Base-by-base conservation (phyloP, 2,888 invertebrate genomes). In the Eupeodes luniger region DNA sequence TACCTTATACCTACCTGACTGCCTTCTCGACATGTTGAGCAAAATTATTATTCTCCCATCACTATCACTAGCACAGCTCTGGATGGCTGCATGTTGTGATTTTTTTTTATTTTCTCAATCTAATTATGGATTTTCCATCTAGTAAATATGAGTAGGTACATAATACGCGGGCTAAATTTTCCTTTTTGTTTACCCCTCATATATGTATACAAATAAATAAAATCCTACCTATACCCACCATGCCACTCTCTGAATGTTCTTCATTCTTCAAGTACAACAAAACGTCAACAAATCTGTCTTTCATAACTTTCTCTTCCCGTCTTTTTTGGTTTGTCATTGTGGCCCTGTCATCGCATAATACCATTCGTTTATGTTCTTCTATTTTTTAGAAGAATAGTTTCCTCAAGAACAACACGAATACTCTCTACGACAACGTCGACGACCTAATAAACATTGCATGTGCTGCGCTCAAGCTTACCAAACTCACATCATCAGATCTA, bases 71-170 rank as follows among this genome's bases (percentile, higher is more conserved):
- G 40, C 40, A 9, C 40, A 7, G 40, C 40, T 40, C 40, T 9
- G 9, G 40, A 40, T 40, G 40, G 40, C 27, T 67, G 61, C n/a
- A n/a, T 47, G 19, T 44, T 57, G 51, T 36, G 62, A 49, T 55
- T 49, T 34, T 36, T n/a, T 34, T 69, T 34, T 34, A 27, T 64
- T 70, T 49, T 72, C 74, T 74, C 59, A 62, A 76, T 77, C 83
- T 87, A 87, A 87, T 87, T 87, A 83, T 83, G 80, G 67, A 83
- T 83, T 87, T 87, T 72, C 34, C 57, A 27, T 51, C 74, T 66
- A 51, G 74, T n/a, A 11, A 19, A 4, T 3, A 36, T 40, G 5
- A 3, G 40, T 40, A 40, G 5, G 1, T 40, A 9, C 5, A 9
- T 0, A n/a, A n/a, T 62, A 75, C 36, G 34, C 59, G 4, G 44